A percentile compares a stretch with the other conserved stretches of the same genome.
phyloP scores from a whole-genome alignment of 2,113 vertebrate species.

The Edolisoma coerulescens region DNA sequence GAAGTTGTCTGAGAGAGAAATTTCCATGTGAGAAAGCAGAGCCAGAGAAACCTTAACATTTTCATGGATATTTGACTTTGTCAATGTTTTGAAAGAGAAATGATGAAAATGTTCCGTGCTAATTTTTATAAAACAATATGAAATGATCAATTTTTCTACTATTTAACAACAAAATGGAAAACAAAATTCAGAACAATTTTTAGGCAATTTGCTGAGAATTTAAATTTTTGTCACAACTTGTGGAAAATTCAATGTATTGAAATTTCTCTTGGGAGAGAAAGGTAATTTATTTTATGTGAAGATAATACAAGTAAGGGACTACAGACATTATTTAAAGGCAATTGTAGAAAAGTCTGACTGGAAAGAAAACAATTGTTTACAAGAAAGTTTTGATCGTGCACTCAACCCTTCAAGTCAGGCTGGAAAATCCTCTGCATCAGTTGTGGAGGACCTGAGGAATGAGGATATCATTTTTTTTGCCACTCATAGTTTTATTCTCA shows the following conservation, averaged over 20 bases:
- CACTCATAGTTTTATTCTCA: neutral
- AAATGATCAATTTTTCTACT: neutral
- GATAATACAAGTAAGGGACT: neutral
- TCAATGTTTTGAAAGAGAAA: neutral
- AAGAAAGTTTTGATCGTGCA: neutral
- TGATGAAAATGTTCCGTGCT: neutral
- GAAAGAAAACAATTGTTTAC: neutral
- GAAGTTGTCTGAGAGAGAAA: neutral
- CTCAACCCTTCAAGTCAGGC: neutral
- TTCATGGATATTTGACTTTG: neutral
- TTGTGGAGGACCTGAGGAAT: neutral
- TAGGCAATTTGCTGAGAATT: neutral
- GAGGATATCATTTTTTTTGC: neutral
- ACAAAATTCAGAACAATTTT: neutral
- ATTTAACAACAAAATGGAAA: neutral
- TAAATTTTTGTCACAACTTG: neutral
- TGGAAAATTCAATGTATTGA: neutral
- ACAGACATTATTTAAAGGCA: neutral
- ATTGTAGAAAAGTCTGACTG: neutral
- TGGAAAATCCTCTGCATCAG: neutral
- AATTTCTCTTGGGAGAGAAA: neutral
- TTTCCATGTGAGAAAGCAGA: neutral
- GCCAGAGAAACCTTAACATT: neutral
- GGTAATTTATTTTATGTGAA: neutral
- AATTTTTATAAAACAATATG: neutral